Percentiles rank a stretch among this genome's conserved stretches.
Conservation (phyloP, 1,140 invertebrate species). For the Bombus consobrinus region DNA sequence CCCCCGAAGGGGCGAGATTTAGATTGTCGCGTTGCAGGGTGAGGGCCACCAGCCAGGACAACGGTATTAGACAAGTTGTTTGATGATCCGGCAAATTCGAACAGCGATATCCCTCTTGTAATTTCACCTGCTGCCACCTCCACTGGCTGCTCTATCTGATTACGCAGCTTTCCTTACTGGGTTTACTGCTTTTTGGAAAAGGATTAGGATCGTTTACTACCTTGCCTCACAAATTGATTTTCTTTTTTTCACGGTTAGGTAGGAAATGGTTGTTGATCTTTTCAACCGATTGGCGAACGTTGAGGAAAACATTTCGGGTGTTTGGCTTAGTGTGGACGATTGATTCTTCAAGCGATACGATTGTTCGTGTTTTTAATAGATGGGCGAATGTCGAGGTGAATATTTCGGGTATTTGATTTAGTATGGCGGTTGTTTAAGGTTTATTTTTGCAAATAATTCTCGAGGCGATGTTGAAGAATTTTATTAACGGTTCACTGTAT, state of each 20-base stretch:
- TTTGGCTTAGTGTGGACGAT: too few relatives aligned
- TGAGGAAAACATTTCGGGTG: too few relatives aligned
- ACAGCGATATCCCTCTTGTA: slow-evolving; percentile 52
- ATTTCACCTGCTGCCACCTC: slow-evolving; percentile 41
- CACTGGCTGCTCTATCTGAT: not conserved
- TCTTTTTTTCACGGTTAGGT: not conserved
- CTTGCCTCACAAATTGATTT: not conserved
- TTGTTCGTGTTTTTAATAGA: too few relatives aligned
- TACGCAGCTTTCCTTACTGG: not conserved
- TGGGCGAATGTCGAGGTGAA: accelerated
- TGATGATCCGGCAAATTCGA: slow-evolving; percentile 67
- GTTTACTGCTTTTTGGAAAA: not conserved
- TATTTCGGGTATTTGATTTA: too few relatives aligned
- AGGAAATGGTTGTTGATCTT: not conserved
- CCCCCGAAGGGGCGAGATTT: slow-evolving; percentile 65
- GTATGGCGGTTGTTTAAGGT: too few relatives aligned
- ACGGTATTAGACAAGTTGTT: slow-evolving; percentile 71
- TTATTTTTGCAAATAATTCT: too few relatives aligned
- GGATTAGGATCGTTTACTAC: not conserved
- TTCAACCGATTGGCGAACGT: too few relatives aligned
- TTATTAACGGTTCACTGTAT: too few relatives aligned
- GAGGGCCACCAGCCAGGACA: not conserved
- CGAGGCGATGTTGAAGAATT: too few relatives aligned
- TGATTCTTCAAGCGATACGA: too few relatives aligned
- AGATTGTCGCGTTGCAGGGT: slow-evolving; percentile 66